Conservation (phyloP, 2,888 invertebrate species). For the Papilio gigon region DNA sequence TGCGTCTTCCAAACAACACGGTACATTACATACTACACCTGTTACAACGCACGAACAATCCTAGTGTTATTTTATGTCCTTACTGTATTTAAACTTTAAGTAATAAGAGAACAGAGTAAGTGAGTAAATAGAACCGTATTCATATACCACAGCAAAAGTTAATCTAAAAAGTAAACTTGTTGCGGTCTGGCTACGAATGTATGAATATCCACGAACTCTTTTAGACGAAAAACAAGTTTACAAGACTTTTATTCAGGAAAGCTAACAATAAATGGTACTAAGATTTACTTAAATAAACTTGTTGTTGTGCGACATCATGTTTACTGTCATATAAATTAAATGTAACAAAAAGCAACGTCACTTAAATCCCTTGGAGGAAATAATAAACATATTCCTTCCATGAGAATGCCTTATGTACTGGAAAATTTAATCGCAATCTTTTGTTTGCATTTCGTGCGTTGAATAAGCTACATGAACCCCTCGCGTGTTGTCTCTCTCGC, state of each 20-base stretch:
- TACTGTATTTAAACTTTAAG: background rate
- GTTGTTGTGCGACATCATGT: background rate
- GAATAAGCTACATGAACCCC: slow-evolving; percentile 69
- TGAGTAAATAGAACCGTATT: background rate
- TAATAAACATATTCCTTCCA: slow-evolving; percentile 51
- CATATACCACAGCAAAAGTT: background rate
- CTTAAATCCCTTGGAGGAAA: background rate
- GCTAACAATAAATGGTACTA: background rate
- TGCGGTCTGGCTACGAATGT: background rate
- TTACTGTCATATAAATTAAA: background rate
- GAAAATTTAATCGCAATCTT: slow-evolving; percentile 75
- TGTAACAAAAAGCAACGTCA: background rate
- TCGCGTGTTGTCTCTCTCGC: slow-evolving; percentile 52
- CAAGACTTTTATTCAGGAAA: background rate
- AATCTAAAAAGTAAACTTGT: background rate
- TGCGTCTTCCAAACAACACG: slow-evolving; percentile 50
- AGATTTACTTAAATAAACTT: background rate
- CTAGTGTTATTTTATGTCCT: background rate
- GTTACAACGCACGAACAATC: background rate
- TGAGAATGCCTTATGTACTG: slow-evolving; percentile 72
- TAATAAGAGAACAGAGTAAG: background rate
- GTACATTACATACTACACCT: background rate
- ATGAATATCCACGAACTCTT: background rate
- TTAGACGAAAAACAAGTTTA: background rate
- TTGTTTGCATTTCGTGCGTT: slow-evolving; percentile 71